A percentile compares a stretch with the other conserved stretches of the same genome.
These are phyloP conservation scores for Acrobasis suavella DNA, from an alignment of 2,888 invertebrate species.

Conservation along the genomic window DNA sequence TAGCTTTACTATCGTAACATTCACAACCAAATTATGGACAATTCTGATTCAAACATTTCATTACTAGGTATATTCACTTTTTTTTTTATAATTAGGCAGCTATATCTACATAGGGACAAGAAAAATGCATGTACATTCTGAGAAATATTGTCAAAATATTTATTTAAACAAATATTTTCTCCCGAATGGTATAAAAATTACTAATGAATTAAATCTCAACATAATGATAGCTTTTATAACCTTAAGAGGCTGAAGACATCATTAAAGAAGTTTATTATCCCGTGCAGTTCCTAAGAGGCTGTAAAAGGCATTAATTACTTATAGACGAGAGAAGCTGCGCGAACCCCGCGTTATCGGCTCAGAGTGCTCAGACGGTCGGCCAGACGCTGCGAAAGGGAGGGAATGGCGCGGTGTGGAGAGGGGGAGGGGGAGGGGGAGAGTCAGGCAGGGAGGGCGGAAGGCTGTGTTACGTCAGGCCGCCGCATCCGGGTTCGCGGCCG, in stretches of 20 bases:
- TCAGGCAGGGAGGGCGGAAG: constrained; percentile 45
- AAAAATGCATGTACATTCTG: too few species aligned
- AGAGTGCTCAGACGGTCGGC: constrained; percentile 71
- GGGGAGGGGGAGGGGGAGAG: constrained; percentile 32
- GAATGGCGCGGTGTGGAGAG: constrained; percentile 34
- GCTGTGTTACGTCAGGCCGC: constrained; percentile 73
- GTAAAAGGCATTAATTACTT: constrained; percentile 53
- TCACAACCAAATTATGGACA: too few species aligned
- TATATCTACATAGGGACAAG: too few species aligned
- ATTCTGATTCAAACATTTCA: too few species aligned
- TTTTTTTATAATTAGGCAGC: too few species aligned
- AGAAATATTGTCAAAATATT: too few species aligned
- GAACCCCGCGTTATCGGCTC: constrained; percentile 55
- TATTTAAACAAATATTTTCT: too few species aligned
- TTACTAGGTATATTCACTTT: too few species aligned
- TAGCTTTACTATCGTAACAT: neutral
- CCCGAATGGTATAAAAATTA: too few species aligned
- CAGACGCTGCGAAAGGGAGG: constrained; percentile 59
- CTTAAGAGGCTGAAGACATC: neutral
- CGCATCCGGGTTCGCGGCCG: constrained; percentile 81
- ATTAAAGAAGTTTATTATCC: neutral
- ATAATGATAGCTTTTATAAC: too few species aligned
- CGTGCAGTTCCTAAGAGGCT: constrained; percentile 30
- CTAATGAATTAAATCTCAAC: too few species aligned
- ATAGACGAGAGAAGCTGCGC: constrained; percentile 36